phyloP scores from a whole-genome alignment of 2,888 invertebrate genomes.

The Melanostoma mellinum region DNA sequence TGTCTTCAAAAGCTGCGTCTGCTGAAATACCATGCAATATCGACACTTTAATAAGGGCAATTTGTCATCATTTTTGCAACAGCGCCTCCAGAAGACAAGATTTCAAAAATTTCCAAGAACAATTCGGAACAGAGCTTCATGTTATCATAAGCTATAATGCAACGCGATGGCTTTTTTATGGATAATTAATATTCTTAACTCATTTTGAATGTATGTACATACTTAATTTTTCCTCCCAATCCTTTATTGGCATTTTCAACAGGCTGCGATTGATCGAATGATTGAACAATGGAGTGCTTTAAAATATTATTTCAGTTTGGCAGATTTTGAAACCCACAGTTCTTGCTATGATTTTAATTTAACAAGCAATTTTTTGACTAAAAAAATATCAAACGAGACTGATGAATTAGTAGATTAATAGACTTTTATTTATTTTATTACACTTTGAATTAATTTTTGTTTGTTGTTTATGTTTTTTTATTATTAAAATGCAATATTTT shows the following conservation, averaged over 20 bases:
- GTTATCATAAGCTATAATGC: conserved; percentile 42
- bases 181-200: not conserved
- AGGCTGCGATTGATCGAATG: conserved; percentile 24
- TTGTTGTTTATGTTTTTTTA: too few relatives aligned
- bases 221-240: not conserved
- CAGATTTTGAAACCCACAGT: not conserved
- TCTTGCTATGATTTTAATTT: too few relatives aligned
- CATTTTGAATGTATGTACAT: not conserved
- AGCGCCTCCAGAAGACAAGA: conserved; percentile 44
- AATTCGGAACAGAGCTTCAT: conserved; percentile 52
- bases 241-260: not conserved
- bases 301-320: conserved; percentile 12
- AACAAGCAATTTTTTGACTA: too few relatives aligned
- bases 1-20: conserved; percentile 9
- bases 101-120: conserved; percentile 58
- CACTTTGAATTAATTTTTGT: too few relatives aligned
- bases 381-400: too few relatives aligned
- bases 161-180: conserved; percentile 41
- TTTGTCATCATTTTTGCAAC: conserved; percentile 32
- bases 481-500: too few relatives aligned
- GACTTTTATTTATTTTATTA: too few relatives aligned
- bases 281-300: conserved; percentile 23
- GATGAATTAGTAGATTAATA: too few relatives aligned
- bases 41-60: conserved; percentile 10
- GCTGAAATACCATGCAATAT: conserved; percentile 1